A percentile compares a stretch with the other conserved stretches of the same genome.
phyloP scores from a whole-genome alignment of 2,888 invertebrate species.

The Harmothoe impar region DNA sequence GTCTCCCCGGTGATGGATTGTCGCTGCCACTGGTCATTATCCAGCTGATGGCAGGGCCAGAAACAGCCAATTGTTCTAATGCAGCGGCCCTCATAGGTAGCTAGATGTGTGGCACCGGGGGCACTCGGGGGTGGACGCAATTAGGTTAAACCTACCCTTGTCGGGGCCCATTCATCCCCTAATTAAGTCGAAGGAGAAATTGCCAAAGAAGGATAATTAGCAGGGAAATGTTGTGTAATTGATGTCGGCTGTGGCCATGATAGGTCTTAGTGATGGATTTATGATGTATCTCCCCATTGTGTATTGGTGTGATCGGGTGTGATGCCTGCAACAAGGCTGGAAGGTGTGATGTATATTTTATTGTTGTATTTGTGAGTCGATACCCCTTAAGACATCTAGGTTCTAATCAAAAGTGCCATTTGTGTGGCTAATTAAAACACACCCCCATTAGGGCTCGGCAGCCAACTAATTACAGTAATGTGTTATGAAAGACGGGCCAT shows the following conservation, averaged over 20 bases:
- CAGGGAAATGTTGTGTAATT: neutral
- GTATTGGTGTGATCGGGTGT: too few species aligned
- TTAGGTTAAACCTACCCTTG: neutral
- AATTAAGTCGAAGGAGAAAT: slow-evolving; percentile 5
- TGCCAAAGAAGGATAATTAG: neutral
- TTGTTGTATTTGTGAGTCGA: too few species aligned
- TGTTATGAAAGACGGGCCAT: neutral
- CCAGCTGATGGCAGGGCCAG: neutral
- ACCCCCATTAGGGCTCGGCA: neutral
- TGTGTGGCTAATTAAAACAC: slow-evolving; percentile 25
- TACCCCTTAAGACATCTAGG: neutral
- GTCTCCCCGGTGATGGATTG: neutral
- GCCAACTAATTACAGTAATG: neutral
- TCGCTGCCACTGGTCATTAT: neutral
- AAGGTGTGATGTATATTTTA: too few species aligned
- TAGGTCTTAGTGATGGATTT: neutral
- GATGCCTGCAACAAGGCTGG: too few species aligned
- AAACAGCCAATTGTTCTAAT: neutral
- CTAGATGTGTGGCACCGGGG: too few species aligned
- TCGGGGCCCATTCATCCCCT: neutral
- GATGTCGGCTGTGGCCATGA: slow-evolving; percentile 1
- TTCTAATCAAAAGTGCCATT: slow-evolving; percentile 38
- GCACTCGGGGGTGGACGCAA: too few species aligned
- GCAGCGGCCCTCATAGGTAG: neutral
- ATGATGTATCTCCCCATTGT: neutral